Evolutionary conservation across 2,888 invertebrate species (phyloP).

Genomic region (Drosophila sordidapex): DNA sequence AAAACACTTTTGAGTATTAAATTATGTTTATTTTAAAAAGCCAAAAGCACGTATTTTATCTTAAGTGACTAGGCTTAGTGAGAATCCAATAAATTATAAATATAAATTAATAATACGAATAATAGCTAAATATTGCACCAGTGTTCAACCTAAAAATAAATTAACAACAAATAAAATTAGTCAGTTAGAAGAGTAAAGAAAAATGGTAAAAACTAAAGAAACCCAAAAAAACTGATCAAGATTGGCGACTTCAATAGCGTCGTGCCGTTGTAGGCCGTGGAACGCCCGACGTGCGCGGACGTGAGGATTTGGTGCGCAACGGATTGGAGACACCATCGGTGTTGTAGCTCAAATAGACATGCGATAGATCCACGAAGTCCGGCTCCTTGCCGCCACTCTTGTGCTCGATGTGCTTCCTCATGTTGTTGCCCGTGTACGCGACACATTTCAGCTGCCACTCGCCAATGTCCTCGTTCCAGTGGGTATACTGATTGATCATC

Average conservation of each 20-base stretch:
- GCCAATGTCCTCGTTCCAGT: constrained; percentile 99
- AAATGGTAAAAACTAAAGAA: constrained; percentile 62
- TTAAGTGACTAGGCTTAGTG: constrained; percentile 45
- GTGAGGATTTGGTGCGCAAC: constrained; percentile 86
- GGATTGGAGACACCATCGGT: constrained; percentile 86
- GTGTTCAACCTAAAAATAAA: constrained; percentile 71
- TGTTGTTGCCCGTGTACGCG: constrained; percentile 99
- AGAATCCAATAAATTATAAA: constrained; percentile 51
- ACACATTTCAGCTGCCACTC: constrained; percentile 99
- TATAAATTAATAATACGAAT: constrained; percentile 44
- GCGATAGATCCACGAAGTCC: constrained; percentile 88
- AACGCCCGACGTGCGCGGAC: constrained; percentile 86
- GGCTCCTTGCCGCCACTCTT: constrained; percentile 85
- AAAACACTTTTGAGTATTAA: constrained; percentile 31
- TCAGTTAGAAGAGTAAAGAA: constrained; percentile 52
- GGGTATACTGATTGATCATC: constrained; percentile 94
- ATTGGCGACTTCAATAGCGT: constrained; percentile 75
- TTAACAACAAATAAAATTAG: constrained; percentile 56
- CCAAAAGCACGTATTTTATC: constrained; percentile 56
- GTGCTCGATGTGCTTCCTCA: constrained; percentile 89
- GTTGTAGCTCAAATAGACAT: constrained; percentile 89
- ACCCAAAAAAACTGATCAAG: constrained; percentile 65
- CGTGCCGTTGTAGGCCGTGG: constrained; percentile 86
- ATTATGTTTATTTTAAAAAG: constrained; percentile 64
- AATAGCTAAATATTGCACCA: constrained; percentile 63